These are phyloP conservation scores for Etia nguti DNA, from an alignment of 2,113 vertebrate genomes.

Conservation along the genomic window DNA sequence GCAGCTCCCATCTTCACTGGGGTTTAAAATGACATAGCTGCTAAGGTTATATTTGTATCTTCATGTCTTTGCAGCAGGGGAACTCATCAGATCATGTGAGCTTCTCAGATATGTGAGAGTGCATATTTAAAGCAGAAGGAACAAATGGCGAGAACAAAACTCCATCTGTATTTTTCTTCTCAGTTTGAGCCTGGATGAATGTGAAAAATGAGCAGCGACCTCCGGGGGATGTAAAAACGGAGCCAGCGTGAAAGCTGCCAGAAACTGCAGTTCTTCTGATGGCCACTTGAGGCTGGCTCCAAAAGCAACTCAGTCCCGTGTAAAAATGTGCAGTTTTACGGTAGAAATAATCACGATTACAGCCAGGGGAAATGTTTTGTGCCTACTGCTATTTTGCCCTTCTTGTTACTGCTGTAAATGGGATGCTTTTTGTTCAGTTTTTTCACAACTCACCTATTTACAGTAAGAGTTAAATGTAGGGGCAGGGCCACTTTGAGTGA, in stretches of 20 bases:
- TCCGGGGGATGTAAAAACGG: background rate
- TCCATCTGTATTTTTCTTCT: background rate
- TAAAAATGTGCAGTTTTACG: background rate
- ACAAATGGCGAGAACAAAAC: background rate
- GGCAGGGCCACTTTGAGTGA: background rate
- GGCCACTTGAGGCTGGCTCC: background rate
- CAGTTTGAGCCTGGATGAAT: background rate
- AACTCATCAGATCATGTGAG: background rate
- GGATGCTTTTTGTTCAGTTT: background rate
- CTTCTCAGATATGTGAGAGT: background rate
- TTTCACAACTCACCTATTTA: background rate
- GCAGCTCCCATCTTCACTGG: background rate
- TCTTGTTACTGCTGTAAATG: accelerated
- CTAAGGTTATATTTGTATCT: background rate
- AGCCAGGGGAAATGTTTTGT: background rate
- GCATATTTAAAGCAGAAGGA: background rate
- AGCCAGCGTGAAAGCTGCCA: background rate
- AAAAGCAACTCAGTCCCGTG: background rate
- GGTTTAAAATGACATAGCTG: background rate
- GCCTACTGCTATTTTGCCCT: background rate
- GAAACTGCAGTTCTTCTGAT: background rate
- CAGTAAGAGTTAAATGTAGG: background rate
- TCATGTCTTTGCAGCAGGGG: background rate
- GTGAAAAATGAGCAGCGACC: background rate
- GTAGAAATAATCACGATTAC: background rate